Evolutionary conservation across 2,888 invertebrate species (phyloP), one percentile per base, ranked within the genome.

Genomic region (Synergus laeviventris): DNA sequence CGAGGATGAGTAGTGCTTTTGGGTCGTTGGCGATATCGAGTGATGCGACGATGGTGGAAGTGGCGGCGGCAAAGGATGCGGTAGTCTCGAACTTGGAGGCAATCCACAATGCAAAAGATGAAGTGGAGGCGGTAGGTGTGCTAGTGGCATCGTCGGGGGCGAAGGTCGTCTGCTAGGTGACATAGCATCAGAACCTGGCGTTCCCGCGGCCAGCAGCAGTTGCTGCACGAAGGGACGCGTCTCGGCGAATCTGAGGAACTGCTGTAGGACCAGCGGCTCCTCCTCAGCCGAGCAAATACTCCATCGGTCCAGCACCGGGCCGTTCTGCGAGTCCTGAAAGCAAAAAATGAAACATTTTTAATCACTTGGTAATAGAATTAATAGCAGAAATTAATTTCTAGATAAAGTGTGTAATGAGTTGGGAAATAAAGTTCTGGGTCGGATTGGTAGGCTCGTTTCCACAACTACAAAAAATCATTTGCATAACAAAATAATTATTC

Each of bases 201-300:
- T 92, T 83, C 93, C 93, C 78, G 92, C 92, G 90, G 93, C 93
- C 74, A 93, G 91, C 86, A 93, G 92, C 77, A 93, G 88, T 83
- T 93, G 93, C 85, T 95, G 95, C 84, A 95, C 95, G 87, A 96
- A 94, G 84, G 96, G 95, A 91, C 97, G 94, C 80, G 97, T 97
- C 92, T 97, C 97, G 88, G 96, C 96, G 87, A 97, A 96, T 87
- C 97, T 94, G 87, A 97, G 94, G 91, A 98, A 97, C 92, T 98
- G 97, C 91, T 97, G 97, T 84, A 98, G 93, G 85, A 97, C 97
- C 92, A 97, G 93, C 89, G 96, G 96, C 92, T 98, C 97, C 92
- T 98, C 97, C 91, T 97, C 96, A 87, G 95, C 93, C 86, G 95
- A 96, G 90, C 96, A 95, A 89, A 97, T 95, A 88, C 94, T 95